phyloP scores from a whole-genome alignment of 2,888 invertebrate genomes.

The Brachycybe producta region DNA sequence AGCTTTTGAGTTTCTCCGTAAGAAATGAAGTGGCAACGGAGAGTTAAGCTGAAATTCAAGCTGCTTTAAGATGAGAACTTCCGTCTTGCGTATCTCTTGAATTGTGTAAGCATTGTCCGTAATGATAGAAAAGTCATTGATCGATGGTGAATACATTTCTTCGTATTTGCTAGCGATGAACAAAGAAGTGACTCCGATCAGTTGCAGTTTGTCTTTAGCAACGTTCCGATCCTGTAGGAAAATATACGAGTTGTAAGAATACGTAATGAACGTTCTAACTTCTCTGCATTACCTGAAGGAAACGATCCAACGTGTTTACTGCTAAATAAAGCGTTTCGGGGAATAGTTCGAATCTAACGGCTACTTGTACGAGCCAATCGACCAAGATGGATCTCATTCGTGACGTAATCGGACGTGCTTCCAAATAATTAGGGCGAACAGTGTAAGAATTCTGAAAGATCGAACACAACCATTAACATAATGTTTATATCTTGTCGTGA shows the following conservation, averaged over 20 bases:
- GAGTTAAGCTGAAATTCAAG: conserved; percentile 70
- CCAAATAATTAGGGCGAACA: conserved; percentile 51
- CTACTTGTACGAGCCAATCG: conserved; percentile 90
- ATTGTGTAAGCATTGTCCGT: conserved; percentile 75
- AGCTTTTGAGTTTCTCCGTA: conserved; percentile 59
- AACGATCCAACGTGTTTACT: conserved; percentile 77
- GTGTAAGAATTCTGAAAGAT: too few species aligned
- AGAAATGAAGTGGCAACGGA: conserved; percentile 76
- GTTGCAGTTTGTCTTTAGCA: conserved; percentile 57
- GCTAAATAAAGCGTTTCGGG: conserved; percentile 83
- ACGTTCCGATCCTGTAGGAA: conserved; percentile 51
- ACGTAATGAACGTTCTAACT: not conserved
- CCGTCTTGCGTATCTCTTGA: conserved; percentile 66
- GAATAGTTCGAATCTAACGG: conserved; percentile 65
- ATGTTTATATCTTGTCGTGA: too few species aligned
- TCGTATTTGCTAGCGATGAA: conserved; percentile 89
- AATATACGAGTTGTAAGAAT: conserved; percentile 24
- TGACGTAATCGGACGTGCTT: conserved; percentile 53
- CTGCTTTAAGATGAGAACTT: conserved; percentile 57
- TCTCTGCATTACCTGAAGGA: conserved; percentile 50
- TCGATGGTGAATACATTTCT: conserved; percentile 78
- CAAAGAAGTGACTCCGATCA: conserved; percentile 79
- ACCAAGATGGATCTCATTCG: conserved; percentile 80
- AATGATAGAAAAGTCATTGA: conserved; percentile 78
- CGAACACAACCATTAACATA: too few species aligned